Conservation (phyloP, 2,888 invertebrate genomes). For the Melipona bicolor region DNA sequence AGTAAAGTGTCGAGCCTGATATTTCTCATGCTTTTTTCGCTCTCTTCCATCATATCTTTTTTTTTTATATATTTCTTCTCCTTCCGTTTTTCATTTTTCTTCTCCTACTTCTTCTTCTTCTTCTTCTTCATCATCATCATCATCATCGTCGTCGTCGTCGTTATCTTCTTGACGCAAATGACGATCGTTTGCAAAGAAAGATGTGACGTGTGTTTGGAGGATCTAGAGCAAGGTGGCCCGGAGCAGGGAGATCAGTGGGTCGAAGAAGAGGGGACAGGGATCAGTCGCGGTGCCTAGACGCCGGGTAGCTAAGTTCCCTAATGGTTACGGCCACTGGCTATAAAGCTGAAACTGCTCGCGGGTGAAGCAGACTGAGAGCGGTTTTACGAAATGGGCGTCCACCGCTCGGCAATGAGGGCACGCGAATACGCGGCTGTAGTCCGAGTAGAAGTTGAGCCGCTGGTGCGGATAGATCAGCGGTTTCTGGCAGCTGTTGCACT, state of each 20-base stretch:
- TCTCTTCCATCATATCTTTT: not conserved
- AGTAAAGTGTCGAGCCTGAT: not conserved
- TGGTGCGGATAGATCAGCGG: constrained; percentile 94
- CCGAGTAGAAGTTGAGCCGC: constrained; percentile 95
- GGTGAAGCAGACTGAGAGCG: constrained; percentile 93
- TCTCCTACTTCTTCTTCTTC: not conserved
- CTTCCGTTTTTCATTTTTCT: not conserved
- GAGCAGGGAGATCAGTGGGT: constrained; percentile 78
- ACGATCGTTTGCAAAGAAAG: constrained; percentile 38
- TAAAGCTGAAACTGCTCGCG: constrained; percentile 89
- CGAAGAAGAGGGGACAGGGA: constrained; percentile 75
- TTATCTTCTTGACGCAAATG: constrained; percentile 11
- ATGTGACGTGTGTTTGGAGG: constrained; percentile 42
- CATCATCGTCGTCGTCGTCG: not conserved
- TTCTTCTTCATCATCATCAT: not conserved
- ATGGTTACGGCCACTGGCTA: constrained; percentile 94
- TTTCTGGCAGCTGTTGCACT: constrained; percentile 97
- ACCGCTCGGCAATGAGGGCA: constrained; percentile 96
- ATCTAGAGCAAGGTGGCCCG: constrained; percentile 76
- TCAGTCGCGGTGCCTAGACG: constrained; percentile 75
- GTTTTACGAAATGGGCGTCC: constrained; percentile 98
- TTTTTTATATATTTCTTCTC: not conserved
- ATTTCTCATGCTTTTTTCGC: not conserved
- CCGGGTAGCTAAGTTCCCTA: constrained; percentile 79
- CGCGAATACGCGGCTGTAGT: constrained; percentile 95